Percentiles rank a stretch among this genome's conserved stretches.
Evolutionary conservation across 2,888 invertebrate species (phyloP).

Genomic region (Chymomyza caudatula): DNA sequence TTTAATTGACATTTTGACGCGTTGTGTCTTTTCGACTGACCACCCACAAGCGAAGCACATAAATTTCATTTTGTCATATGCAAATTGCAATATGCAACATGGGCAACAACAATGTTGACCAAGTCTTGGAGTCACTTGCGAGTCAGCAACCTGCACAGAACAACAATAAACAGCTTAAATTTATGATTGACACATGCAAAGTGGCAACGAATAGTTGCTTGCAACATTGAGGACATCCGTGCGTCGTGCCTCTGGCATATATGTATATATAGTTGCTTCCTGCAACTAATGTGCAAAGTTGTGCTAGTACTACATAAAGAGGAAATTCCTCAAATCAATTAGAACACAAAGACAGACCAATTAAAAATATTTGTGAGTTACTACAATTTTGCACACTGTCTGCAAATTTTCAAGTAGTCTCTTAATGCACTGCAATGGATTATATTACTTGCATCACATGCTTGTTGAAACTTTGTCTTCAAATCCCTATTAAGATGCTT

Average conservation of each 20-base stretch:
- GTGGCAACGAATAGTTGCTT: background rate
- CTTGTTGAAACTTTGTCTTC: too few species aligned
- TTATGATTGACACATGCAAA: slow-evolving; percentile 26
- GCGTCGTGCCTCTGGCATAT: background rate
- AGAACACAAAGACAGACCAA: background rate
- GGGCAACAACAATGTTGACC: slow-evolving; percentile 4
- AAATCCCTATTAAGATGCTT: too few species aligned
- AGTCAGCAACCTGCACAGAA: background rate
- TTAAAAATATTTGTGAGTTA: background rate
- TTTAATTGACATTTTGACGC: slow-evolving; percentile 57
- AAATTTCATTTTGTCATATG: slow-evolving; percentile 33
- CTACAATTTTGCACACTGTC: background rate
- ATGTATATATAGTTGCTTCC: background rate
- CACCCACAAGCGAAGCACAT: slow-evolving; percentile 43
- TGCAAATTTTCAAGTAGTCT: background rate
- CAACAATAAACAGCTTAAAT: slow-evolving; percentile 10
- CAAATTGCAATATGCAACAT: background rate
- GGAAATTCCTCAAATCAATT: background rate
- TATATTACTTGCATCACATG: too few species aligned
- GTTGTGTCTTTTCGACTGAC: slow-evolving; percentile 24
- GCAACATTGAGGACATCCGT: background rate
- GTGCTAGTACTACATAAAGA: background rate
- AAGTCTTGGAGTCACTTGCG: too few species aligned
- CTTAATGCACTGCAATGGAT: background rate
- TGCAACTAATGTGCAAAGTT: background rate